A percentile compares a stretch with the other conserved stretches of the same genome.
Evolutionary conservation across 2,888 invertebrate species (phyloP).

Genomic region (Philhelius pedissequus): DNA sequence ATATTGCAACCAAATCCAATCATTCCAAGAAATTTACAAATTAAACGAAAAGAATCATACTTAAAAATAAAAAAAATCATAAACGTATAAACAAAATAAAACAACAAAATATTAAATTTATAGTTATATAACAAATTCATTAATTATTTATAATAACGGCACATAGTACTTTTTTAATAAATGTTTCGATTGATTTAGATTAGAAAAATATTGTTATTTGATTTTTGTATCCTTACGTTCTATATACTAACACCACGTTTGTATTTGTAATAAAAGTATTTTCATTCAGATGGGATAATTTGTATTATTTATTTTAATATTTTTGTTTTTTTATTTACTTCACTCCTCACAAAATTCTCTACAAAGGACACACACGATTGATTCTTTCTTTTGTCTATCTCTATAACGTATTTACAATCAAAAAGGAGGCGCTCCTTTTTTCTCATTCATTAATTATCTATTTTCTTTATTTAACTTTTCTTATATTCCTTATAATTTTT

Average conservation of each 20-base stretch:
- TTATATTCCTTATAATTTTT: slow-evolving; percentile 22
- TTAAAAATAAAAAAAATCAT: background rate
- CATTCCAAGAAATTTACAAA: background rate
- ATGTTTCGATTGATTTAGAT: background rate
- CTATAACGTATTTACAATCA: slow-evolving; percentile 59
- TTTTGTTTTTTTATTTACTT: slow-evolving; percentile 3
- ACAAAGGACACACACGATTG: slow-evolving; percentile 37
- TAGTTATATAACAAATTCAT: background rate
- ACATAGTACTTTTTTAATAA: background rate
- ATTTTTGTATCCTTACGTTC: slow-evolving; percentile 40
- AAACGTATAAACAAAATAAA: background rate
- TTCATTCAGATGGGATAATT: slow-evolving; percentile 57
- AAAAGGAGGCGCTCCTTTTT: slow-evolving; percentile 33
- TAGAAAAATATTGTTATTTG: slow-evolving; percentile 58
- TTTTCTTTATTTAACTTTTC: slow-evolving; percentile 10
- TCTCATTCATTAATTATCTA: slow-evolving; percentile 52
- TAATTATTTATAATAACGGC: slow-evolving; percentile 16
- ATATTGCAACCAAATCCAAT: slow-evolving; percentile 37
- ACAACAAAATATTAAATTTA: background rate
- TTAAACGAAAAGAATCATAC: too few relatives aligned
- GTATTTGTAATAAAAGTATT: slow-evolving; percentile 39
- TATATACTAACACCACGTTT: slow-evolving; percentile 62
- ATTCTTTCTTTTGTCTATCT: slow-evolving; percentile 24
- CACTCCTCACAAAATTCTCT: slow-evolving; percentile 14
- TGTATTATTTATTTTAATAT: too few relatives aligned